Conservation (phyloP, 2,113 vertebrate species). For the Poecilia latipinna region DNA sequence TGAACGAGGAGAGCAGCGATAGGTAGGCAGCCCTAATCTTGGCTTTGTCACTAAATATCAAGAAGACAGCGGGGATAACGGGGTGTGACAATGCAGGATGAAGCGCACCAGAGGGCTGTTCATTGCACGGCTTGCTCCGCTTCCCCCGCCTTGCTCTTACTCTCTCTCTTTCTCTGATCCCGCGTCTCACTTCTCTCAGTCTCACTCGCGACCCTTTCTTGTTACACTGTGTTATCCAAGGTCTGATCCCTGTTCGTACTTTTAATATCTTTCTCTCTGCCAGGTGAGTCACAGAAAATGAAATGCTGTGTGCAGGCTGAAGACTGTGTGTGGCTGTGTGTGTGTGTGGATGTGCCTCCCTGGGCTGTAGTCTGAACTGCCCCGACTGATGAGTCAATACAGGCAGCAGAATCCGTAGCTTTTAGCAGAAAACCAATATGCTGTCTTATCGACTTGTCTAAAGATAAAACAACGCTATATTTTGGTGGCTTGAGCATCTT, state of each 20-base stretch:
- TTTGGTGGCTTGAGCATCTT: constrained; percentile 69
- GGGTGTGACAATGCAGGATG: constrained; percentile 65
- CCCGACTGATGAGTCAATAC: constrained; percentile 71
- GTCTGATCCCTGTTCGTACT: constrained; percentile 69
- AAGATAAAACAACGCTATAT: constrained; percentile 73
- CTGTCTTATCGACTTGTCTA: constrained; percentile 71
- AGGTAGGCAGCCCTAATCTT: constrained; percentile 59
- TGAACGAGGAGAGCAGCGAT: constrained; percentile 19
- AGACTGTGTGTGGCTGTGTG: constrained; percentile 30
- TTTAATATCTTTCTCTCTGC: constrained; percentile 67
- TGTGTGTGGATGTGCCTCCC: constrained; percentile 31
- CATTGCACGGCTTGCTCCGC: constrained; percentile 53
- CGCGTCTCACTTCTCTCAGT: constrained; percentile 15
- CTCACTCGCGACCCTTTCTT: constrained; percentile 30
- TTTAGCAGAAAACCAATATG: constrained; percentile 79
- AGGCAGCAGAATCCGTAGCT: constrained; percentile 61
- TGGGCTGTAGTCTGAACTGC: constrained; percentile 54
- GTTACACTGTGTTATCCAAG: constrained; percentile 58
- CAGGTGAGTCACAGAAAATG: constrained; percentile 63
- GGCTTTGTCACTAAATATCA: constrained; percentile 74
- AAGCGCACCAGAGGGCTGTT: constrained; percentile 56
- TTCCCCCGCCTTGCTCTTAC: constrained; percentile 31
- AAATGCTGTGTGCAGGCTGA: constrained; percentile 53
- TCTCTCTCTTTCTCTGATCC: constrained; percentile 1
- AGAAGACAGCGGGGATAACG: constrained; percentile 59